Evolutionary conservation across 1,140 invertebrate genomes (phyloP).

Genomic region (Dolichoris vasculosae): DNA sequence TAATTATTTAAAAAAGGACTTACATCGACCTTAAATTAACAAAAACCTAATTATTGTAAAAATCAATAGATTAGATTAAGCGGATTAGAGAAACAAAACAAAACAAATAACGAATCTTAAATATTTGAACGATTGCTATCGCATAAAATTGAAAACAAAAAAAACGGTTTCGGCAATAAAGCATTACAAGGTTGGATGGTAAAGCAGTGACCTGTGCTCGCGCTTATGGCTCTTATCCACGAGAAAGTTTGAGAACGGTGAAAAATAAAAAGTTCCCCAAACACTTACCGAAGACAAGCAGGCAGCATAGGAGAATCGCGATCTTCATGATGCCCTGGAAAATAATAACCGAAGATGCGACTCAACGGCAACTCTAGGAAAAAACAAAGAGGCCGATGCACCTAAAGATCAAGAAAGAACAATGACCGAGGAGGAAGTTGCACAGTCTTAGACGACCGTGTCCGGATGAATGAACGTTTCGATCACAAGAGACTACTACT

Average conservation of each 20-base stretch:
- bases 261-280: background rate
- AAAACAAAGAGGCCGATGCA: background rate
- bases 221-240: background rate
- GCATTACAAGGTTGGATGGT: background rate
- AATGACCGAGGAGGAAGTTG: background rate
- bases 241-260: conserved; percentile 5
- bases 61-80: too few relatives aligned
- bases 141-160: background rate
- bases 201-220: background rate
- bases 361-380: background rate
- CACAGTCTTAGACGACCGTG: background rate
- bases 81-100: too few relatives aligned
- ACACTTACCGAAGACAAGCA: conserved; percentile 65
- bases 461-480: conserved; percentile 52
- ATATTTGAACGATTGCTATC: too few relatives aligned
- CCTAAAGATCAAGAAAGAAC: background rate
- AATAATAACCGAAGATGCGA: background rate
- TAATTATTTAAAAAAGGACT: too few relatives aligned
- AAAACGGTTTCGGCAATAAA: background rate
- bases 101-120: background rate
- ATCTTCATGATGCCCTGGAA: conserved; percentile 64
- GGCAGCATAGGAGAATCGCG: conserved; percentile 63
- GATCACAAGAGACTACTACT: conserved; percentile 72
- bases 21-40: too few relatives aligned
- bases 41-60: too few relatives aligned